Percentiles rank a stretch among this genome's conserved stretches.
phyloP scores from a whole-genome alignment of 1,140 invertebrate species.

The Callitettix versicolor region DNA sequence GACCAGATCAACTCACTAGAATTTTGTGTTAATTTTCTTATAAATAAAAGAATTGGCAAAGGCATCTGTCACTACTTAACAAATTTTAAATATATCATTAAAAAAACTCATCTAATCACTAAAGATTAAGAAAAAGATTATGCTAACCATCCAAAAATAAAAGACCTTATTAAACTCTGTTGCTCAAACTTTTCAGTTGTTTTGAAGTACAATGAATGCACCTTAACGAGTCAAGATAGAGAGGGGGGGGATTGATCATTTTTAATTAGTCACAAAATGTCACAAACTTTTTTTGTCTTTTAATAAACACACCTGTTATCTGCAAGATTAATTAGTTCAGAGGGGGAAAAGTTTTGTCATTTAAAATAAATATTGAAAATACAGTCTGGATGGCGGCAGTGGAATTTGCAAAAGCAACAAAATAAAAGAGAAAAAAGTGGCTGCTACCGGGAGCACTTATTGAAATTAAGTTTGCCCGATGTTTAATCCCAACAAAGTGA shows the following conservation, averaged over 20 bases:
- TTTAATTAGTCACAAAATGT: conserved; percentile 9
- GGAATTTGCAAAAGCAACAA: background rate
- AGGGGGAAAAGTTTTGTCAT: conserved; percentile 3
- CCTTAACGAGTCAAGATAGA: too few species aligned
- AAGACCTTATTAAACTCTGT: too few species aligned
- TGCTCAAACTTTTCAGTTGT: too few species aligned
- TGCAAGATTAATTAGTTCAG: conserved; percentile 6
- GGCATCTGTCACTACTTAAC: too few species aligned
- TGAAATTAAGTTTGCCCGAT: conserved; percentile 11
- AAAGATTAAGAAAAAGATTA: conserved; percentile 5
- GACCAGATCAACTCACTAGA: too few species aligned
- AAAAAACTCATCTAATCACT: too few species aligned
- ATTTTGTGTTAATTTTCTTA: too few species aligned
- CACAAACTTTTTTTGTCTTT: background rate
- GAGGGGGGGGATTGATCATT: background rate
- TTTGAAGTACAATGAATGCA: too few species aligned
- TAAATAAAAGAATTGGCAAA: too few species aligned
- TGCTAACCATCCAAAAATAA: too few species aligned
- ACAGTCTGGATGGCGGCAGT: background rate
- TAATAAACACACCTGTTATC: conserved; percentile 10
- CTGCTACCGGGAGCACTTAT: conserved; percentile 5
- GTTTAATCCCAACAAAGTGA: conserved; percentile 14
- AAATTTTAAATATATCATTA: too few species aligned
- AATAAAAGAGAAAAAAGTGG: too few species aligned
- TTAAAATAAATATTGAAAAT: conserved; percentile 7